phyloP scores from a whole-genome alignment of 2,888 invertebrate species.

The Fragum whitleyi region DNA sequence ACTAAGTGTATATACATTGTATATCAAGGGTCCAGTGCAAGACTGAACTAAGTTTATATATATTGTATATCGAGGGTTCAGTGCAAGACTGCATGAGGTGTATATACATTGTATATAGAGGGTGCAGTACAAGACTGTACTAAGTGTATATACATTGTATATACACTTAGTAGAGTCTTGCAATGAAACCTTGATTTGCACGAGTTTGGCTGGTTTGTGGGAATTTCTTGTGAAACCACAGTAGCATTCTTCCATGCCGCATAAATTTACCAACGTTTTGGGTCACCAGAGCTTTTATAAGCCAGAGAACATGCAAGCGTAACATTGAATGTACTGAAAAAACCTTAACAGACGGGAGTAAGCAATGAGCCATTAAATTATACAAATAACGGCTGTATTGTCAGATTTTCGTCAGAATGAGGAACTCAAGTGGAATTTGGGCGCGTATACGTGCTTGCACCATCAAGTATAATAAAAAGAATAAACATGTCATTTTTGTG shows the following conservation, averaged over 20 bases:
- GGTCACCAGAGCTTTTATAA: constrained; percentile 39
- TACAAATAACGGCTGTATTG: constrained; percentile 52
- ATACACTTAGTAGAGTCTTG: no score
- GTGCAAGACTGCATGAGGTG: no score
- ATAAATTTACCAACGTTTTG: constrained; percentile 22
- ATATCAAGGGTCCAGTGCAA: no score
- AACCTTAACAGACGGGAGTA: constrained; percentile 52
- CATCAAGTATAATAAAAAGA: constrained; percentile 3
- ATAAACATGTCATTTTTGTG: constrained; percentile 29
- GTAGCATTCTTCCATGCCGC: not conserved
- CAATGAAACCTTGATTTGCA: no score
- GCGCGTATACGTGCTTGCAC: constrained; percentile 21
- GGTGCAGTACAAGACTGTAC: no score
- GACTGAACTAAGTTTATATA: no score
- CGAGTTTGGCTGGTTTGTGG: no score
- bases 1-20: no score
- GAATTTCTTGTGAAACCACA: no score
- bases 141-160: no score
- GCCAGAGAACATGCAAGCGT: constrained; percentile 55
- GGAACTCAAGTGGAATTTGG: constrained; percentile 12
- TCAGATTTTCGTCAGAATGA: constrained; percentile 31
- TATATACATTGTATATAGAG: no score
- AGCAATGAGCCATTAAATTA: constrained; percentile 63
- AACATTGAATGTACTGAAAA: constrained; percentile 61
- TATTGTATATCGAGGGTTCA: no score